Evolutionary conservation across 1,140 invertebrate species (phyloP).

Genomic region (Cyrtorhinus lividipennis): DNA sequence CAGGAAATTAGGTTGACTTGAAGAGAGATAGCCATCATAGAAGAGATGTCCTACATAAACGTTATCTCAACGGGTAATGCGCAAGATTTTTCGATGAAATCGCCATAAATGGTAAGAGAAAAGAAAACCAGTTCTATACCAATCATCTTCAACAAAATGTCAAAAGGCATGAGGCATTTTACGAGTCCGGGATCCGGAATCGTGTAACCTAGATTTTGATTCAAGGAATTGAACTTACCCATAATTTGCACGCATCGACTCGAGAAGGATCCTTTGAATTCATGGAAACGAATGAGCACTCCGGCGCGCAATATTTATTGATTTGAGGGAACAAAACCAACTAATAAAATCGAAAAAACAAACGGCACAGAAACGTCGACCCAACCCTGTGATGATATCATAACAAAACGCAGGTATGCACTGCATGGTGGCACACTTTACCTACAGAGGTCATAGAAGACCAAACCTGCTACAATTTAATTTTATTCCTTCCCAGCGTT

Average conservation of each 20-base stretch:
- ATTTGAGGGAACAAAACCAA: too few species aligned
- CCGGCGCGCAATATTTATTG: too few species aligned
- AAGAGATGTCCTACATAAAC: background rate
- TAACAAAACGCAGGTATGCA: background rate
- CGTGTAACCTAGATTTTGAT: background rate
- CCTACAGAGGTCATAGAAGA: too few species aligned
- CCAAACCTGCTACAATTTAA: too few species aligned
- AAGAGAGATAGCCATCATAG: background rate
- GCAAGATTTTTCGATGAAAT: too few species aligned
- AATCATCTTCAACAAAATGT: background rate
- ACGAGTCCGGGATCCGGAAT: background rate
- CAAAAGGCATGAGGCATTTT: background rate
- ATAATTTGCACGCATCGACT: background rate
- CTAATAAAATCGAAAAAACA: too few species aligned
- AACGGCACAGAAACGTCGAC: background rate
- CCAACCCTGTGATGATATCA: slow-evolving; percentile 9
- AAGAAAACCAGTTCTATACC: background rate
- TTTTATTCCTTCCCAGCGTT: too few species aligned
- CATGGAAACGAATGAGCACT: background rate
- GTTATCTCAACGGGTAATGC: too few species aligned
- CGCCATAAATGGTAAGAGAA: background rate
- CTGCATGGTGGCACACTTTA: background rate
- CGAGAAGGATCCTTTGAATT: background rate
- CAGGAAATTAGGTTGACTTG: background rate
- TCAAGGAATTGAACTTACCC: background rate